Base-by-base conservation (phyloP, 2,797 vertebrate genomes). In the Danio aesculapii region DNA sequence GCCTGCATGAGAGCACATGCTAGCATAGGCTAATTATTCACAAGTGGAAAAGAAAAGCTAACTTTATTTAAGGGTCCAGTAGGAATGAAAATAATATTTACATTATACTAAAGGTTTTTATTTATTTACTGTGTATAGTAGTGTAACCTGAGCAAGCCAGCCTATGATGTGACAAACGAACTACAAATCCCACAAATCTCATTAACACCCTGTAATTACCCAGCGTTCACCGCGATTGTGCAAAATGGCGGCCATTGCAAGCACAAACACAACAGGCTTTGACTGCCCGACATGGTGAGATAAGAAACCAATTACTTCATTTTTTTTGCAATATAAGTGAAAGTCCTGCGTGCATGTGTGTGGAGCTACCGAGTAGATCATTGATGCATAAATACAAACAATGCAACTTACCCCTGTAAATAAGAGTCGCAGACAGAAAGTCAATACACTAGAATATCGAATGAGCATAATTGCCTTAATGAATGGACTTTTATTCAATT, bases 281-380 rank as follows among this genome's bases (percentile, higher is more conserved):
- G 93, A 95, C 62, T 95, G 95, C 81, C 94, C 93, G 81, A 94
- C 90, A 85, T 95, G 95, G 94, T 95, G 90, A 95, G 93, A 79
- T 44, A 63, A 77, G 43, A 55, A 57, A 68, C 58, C 58, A n/a
- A n/a, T 16, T 17, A 52, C 16, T 30, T 10, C 6, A 12, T 79
- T 61, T 30, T 50, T 61, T 30, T 50, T 61, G 44, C 9, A 41
- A 1, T n/a, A 19, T 5, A 68, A 61, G 49, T 21, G 5, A 41
- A 59, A 39, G 12, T n/a, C 58, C 13, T 52, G 57, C 57, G 50
- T 70, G 76, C 39, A 11, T 41, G 66, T 39, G 58, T 39, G 13
- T 61, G 67, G 12, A 52, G 53, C 10, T 19, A 9, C n/a, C 39
- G 19, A 14, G 6, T 70, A 9, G 11, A 50, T 49, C 17, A 13